Evolutionary conservation across 2,888 invertebrate species (phyloP), one percentile per base, ranked within the genome.

Genomic region (Smittia aterrima): DNA sequence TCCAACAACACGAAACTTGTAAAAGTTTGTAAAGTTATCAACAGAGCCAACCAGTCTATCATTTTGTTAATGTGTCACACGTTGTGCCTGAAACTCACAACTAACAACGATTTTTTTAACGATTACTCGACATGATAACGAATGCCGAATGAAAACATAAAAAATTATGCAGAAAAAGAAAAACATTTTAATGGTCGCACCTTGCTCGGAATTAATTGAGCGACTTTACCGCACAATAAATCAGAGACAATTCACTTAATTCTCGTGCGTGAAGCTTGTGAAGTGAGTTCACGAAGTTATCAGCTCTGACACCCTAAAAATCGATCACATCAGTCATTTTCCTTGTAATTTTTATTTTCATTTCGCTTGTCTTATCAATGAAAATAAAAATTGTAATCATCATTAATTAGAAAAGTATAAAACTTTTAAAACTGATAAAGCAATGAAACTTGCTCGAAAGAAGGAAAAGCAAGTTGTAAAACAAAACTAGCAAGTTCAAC

Each of bases 51-150:
- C 2, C 58, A 20, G 58, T 58, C 58, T 58, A 58, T 22, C 58
- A 58, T 58, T 58, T 58, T 58, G 58, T 22, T 58, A 58, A 47
- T 47, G 47, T 47, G 47, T 47, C 47, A 47, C 47, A 47, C 11
- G 47, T 47, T 47, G 47, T 47, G 47, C 47, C n/a, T n/a, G n/a
- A n/a, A 47, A 4, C 47, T 47, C 47, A 13, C 47, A 47, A 13
- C 16, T 47, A 16, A 11, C 47, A 47, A 47, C 47, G 6, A 3
- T 47, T 13, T 47, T 22, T 22, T 58, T 58, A 18, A 58, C 22
- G 58, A 58, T 58, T 13, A 4, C 20, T 22, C 2, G n/a, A 58
- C 58, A 58, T 58, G 58, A 58, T 22, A 58, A 58, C 7, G 58
- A 16, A 7, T 38, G 38, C 38, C 11, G 6, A 38, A 47, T 47